Evolutionary conservation across 92 coral and sea anemone species (phyloP).

Genomic region (Porites lobata): DNA sequence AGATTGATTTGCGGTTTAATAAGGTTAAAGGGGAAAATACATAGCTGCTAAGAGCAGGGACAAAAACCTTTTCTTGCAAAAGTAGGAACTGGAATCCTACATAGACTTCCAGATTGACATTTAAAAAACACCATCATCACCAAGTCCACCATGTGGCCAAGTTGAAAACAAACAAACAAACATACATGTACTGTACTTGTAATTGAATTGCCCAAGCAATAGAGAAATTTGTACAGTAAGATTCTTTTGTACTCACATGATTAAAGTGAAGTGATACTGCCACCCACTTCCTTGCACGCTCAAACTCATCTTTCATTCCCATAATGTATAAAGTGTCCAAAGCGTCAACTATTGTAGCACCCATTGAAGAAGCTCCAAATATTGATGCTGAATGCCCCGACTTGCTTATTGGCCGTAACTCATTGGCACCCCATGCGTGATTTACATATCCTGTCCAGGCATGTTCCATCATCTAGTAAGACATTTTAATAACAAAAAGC

Average conservation of each 20-base stretch:
- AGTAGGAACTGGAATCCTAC: no score
- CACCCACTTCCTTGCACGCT: slow-evolving; percentile 95
- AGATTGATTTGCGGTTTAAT: no score
- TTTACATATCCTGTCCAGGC: slow-evolving; percentile 96
- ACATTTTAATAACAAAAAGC: neutral
- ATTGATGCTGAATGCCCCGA: slow-evolving; percentile 93
- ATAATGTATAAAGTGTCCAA: slow-evolving; percentile 94
- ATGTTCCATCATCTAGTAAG: slow-evolving; percentile 93
- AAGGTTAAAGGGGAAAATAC: no score
- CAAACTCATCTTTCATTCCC: slow-evolving; percentile 95
- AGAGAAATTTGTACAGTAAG: no score
- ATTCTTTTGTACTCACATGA: slow-evolving; percentile 70
- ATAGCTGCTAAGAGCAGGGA: no score
- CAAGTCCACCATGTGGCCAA: no score
- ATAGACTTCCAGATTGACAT: no score
- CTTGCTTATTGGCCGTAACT: slow-evolving; percentile 92
- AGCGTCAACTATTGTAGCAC: slow-evolving; percentile 96
- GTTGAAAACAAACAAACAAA: no score
- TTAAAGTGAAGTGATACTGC: slow-evolving; percentile 81
- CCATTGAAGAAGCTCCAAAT: slow-evolving; percentile 92
- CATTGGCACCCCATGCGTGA: slow-evolving; percentile 97
- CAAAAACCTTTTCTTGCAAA: no score
- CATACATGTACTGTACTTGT: no score
- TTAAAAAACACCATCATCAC: no score
- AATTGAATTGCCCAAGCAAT: no score